These are phyloP conservation scores for Platerodrilus igneus DNA, from an alignment of 2,888 invertebrate species.

Conservation along the genomic window DNA sequence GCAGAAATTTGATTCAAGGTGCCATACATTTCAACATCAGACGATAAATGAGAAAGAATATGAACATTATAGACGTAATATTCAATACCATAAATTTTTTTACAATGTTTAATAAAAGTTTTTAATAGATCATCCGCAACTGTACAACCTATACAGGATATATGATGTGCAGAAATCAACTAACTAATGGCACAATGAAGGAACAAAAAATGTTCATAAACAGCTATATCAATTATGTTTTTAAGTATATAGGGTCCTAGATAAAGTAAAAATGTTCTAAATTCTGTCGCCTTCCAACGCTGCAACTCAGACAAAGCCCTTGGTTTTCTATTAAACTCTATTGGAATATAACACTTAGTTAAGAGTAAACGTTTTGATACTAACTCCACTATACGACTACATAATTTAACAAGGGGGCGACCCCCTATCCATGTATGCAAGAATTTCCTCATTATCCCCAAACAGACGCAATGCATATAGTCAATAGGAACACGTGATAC, in stretches of 20 bases:
- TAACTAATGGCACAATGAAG: constrained; percentile 15
- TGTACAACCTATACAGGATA: constrained; percentile 5
- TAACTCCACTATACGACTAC: too few relatives aligned
- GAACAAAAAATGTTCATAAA: constrained; percentile 18
- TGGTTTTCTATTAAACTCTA: too few relatives aligned
- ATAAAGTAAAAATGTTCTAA: constrained; percentile 19
- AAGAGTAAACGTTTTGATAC: too few relatives aligned
- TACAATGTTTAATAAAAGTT: constrained; percentile 11
- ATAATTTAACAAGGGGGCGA: too few relatives aligned
- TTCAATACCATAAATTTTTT: constrained; percentile 11
- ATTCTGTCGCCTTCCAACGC: constrained; percentile 24
- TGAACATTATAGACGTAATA: constrained; percentile 14
- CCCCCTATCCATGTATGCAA: too few relatives aligned
- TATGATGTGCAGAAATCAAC: constrained; percentile 10
- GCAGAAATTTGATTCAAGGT: constrained; percentile 8
- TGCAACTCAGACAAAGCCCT: constrained; percentile 15
- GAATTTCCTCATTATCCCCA: too few relatives aligned
- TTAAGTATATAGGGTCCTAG: constrained; percentile 16
- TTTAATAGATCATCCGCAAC: constrained; percentile 9
- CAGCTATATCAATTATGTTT: constrained; percentile 13
- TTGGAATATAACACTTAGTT: too few relatives aligned
- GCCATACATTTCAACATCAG: constrained; percentile 8
- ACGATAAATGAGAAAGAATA: constrained; percentile 7
- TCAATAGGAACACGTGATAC: too few relatives aligned
- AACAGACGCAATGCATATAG: too few relatives aligned